phyloP scores from a whole-genome alignment of 2,888 invertebrate species.

The Pollenia griseotomentosa region DNA sequence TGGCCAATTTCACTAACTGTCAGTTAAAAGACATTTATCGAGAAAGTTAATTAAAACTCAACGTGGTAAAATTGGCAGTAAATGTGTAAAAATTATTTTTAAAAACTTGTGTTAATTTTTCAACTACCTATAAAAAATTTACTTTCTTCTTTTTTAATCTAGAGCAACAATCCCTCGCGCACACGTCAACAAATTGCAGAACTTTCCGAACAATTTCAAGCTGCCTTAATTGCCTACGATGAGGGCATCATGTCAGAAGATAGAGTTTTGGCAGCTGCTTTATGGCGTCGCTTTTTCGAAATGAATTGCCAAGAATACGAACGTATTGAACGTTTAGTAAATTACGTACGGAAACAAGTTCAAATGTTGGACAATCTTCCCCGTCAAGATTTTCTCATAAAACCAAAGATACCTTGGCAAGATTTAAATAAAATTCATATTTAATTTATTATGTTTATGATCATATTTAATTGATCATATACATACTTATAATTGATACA shows the following conservation, averaged over 20 bases:
- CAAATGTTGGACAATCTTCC: slow-evolving; percentile 86
- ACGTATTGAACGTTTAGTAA: slow-evolving; percentile 89
- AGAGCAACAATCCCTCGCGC: slow-evolving; percentile 87
- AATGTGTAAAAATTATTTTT: too few relatives aligned
- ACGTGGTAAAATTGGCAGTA: too few relatives aligned
- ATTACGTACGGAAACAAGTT: slow-evolving; percentile 91
- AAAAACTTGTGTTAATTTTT: neutral
- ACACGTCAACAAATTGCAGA: slow-evolving; percentile 88
- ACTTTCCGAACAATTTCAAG: slow-evolving; percentile 92
- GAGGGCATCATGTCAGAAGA: slow-evolving; percentile 93
- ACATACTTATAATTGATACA: too few relatives aligned
- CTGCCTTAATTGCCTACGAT: slow-evolving; percentile 93
- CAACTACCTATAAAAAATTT: too few relatives aligned
- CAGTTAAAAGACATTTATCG: too few relatives aligned
- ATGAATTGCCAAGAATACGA: slow-evolving; percentile 87
- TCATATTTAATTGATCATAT: too few relatives aligned
- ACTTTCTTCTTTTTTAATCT: slow-evolving; percentile 67
- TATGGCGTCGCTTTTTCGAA: slow-evolving; percentile 94
- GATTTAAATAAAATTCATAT: slow-evolving; percentile 78
- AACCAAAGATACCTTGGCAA: slow-evolving; percentile 86
- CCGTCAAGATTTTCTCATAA: slow-evolving; percentile 86
- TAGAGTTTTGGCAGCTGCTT: slow-evolving; percentile 90
- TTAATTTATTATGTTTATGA: slow-evolving; percentile 11
- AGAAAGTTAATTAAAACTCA: too few relatives aligned
- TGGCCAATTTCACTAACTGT: neutral